phyloP scores from a whole-genome alignment of 2,797 vertebrate genomes.

The Discoglossus pictus region DNA sequence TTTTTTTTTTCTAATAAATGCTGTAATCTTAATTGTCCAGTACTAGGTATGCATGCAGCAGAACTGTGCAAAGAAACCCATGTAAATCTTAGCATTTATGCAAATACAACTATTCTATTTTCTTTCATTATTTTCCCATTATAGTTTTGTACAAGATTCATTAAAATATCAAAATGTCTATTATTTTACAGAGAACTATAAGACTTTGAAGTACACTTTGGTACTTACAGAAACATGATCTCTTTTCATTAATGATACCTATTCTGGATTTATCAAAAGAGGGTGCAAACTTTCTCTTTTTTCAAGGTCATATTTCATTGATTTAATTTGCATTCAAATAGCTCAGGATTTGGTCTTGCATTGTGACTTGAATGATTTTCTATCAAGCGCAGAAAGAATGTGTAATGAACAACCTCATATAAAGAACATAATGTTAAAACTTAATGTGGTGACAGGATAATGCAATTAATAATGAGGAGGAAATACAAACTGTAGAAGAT shows the following conservation, averaged over 20 bases:
- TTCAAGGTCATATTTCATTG: conserved; percentile 50
- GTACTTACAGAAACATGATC: conserved; percentile 31
- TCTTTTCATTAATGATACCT: conserved; percentile 30
- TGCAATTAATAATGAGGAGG: conserved; percentile 40
- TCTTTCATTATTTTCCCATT: no score
- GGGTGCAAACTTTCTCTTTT: conserved; percentile 19
- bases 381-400: conserved; percentile 33
- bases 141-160: no score
- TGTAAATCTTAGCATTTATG: no score
- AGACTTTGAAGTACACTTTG: conserved; percentile 2
- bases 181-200: conserved; percentile 19
- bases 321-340: conserved; percentile 49
- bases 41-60: no score
- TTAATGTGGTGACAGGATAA: conserved; percentile 31
- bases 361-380: conserved; percentile 48
- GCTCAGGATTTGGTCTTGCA: conserved; percentile 35
- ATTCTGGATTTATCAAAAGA: conserved; percentile 38
- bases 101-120: no score
- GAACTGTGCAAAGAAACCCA: no score
- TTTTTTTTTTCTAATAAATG: no score
- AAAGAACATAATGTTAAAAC: conserved; percentile 41
- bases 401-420: conserved; percentile 44
- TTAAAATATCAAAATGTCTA: no score
- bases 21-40: no score
- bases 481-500: conserved; percentile 28